Conservation (phyloP, 1,140 invertebrate genomes). For the Trypoxylus dichotomus region DNA sequence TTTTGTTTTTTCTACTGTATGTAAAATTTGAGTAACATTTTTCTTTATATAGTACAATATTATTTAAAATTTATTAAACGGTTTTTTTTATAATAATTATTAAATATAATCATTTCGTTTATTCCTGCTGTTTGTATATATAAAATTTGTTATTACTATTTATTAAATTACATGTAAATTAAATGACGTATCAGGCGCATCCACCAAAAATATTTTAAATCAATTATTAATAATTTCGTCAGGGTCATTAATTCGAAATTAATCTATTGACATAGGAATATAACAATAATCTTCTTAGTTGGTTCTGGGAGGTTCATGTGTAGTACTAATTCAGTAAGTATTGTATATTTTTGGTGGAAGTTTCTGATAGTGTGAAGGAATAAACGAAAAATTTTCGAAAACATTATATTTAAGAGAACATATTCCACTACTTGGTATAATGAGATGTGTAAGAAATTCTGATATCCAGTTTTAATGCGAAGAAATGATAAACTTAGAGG, state of each 20-base stretch:
- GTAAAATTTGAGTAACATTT: slow-evolving; percentile 14
- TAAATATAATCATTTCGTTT: neutral
- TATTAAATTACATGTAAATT: no score
- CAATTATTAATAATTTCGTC: neutral
- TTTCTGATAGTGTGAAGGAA: neutral
- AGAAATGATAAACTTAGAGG: slow-evolving; percentile 9
- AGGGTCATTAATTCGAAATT: no score
- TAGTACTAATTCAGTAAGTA: no score
- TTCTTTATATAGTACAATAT: slow-evolving; percentile 1
- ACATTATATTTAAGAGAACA: neutral
- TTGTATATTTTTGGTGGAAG: no score
- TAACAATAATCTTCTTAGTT: no score
- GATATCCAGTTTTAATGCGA: neutral
- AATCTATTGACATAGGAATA: no score
- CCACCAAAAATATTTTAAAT: neutral
- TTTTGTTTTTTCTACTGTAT: neutral
- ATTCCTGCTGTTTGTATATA: neutral
- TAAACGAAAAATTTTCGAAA: slow-evolving; percentile 13
- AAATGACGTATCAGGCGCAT: neutral
- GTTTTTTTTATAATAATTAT: neutral
- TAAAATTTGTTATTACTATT: slow-evolving; percentile 14
- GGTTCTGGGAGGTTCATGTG: no score
- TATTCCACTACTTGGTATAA: no score
- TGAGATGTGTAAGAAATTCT: neutral
- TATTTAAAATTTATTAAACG: neutral